Base-by-base conservation (phyloP, 2,797 vertebrate genomes). In the Cossypha polioptera region DNA sequence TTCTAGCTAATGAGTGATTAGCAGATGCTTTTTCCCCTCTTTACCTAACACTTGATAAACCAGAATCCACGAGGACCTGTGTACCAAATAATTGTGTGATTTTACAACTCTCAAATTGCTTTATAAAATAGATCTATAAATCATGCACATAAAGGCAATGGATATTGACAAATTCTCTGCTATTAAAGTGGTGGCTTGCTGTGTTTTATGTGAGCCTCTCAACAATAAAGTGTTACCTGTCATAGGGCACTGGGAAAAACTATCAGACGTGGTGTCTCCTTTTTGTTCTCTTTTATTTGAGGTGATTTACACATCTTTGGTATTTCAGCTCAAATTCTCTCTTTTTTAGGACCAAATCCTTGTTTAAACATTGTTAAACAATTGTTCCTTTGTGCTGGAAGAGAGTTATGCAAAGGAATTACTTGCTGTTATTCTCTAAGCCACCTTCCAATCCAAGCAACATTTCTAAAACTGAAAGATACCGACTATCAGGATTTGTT, bases 1-100 rank as follows among this genome's bases (percentile, higher is more conserved):
- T 92, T 92, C 82, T 88, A 81, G 40, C 66, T 92, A 97, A 94
- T 90, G 87, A 96, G 75, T 92, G 75, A 96, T 95, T 91, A 96
- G 79, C 65, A 92, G 90, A 86, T 58, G 72, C 33, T 94, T 96
- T 84, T 73, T 4, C 33, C 51, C 76, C 54, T 86, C 82, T 92
- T 94, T 86, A 90, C 55, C 66, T 78, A 88, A 62, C 68, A 81
- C 54, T 84, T 91, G 91, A 94, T 84, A 95, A 93, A 79, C 26
- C n/a, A 76, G 43, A 82, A 83, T 79, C 75, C 55, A 0, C 36
- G 43, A 95, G 92, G 87, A 79, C 40, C 35, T 80, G 57, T 93
- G n/a, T 86, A 68, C 58, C 87, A 92, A 92, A 74, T 68, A 86
- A 74, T 71, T 43, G 55, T 86, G 78, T 79, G 78, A 87, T 83